Evolutionary conservation across 2,113 vertebrate species (phyloP).

Genomic region (Hemiscyllium ocellatum): DNA sequence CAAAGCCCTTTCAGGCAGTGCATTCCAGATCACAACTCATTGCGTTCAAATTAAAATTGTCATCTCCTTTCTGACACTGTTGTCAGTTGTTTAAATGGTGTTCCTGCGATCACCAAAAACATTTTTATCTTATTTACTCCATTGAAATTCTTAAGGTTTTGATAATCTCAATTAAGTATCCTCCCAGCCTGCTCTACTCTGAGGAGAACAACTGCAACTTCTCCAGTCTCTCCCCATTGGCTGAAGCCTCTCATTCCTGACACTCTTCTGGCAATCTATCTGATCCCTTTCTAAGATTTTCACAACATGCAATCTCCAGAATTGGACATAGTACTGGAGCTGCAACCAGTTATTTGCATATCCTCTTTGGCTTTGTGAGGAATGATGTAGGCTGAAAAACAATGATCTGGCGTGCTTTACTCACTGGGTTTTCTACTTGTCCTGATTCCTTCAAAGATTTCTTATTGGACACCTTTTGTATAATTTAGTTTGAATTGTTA

Average conservation of each 20-base stretch:
- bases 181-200: not conserved
- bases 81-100: not conserved
- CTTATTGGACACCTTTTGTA: not conserved
- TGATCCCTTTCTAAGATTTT: not conserved
- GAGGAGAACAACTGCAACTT: not conserved
- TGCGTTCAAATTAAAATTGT: not conserved
- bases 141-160: not conserved
- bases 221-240: not conserved
- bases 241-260: not conserved
- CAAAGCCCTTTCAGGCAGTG: not conserved
- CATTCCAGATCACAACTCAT: not conserved
- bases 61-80: not conserved
- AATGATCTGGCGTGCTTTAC: not conserved
- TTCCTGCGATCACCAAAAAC: not conserved
- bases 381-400: too few species aligned
- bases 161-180: not conserved
- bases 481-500: not conserved
- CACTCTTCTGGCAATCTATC: not conserved
- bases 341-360: not conserved
- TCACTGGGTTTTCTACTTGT: not conserved
- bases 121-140: not conserved
- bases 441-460: not conserved
- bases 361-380: too few species aligned
- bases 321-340: not conserved
- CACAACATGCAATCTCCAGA: not conserved